Base-by-base conservation (phyloP, 2,113 vertebrate species). In the Poicephalus gulielmi region DNA sequence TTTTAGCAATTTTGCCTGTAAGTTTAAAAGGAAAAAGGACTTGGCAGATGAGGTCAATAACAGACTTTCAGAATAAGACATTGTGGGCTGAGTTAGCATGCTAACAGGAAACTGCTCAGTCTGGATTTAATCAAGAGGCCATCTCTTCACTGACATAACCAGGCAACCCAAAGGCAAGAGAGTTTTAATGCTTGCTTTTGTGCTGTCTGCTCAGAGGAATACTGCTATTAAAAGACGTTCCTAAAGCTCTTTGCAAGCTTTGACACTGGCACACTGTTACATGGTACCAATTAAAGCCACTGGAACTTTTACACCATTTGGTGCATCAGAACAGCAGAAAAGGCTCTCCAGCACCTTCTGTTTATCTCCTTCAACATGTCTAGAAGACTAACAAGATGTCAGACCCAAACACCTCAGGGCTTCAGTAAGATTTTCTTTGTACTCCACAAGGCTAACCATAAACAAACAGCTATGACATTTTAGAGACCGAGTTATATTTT, bases 111-210 rank as follows among this genome's bases (percentile, higher is more conserved):
- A 98, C 92, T 53, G 95, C 97, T 97, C 97, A 96, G 98, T 98
- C 99, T 99, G 99, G 98, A 98, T 98, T 98, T 98, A 99, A 99
- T 99, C 98, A 99, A 79, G 94, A 88, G 96, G 88, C 85, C 91
- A 85, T 95, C 95, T 87, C 97, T 88, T 91, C 95, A 22, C 96
- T 95, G 92, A 98, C 97, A 98, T 78, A 95, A 97, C 76, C 93
- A 83, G 76, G 86, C 96, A 97, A 91, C 86, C 31, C 89, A 92
- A 92, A 97, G 78, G 94, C 94, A 90, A 94, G 93, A 71, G 78
- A 95, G 83, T 68, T 83, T 95, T 69, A 75, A 28, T 13, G 52
- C 87, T 86, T 96, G 84, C 73, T 93, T 94, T 88, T 66, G 87
- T 73, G 69, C 59, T 75, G 84, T 83, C 75, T 88, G 70, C 93